Conservation (phyloP, 2,113 vertebrate genomes). For the Emydura subglobosa region DNA sequence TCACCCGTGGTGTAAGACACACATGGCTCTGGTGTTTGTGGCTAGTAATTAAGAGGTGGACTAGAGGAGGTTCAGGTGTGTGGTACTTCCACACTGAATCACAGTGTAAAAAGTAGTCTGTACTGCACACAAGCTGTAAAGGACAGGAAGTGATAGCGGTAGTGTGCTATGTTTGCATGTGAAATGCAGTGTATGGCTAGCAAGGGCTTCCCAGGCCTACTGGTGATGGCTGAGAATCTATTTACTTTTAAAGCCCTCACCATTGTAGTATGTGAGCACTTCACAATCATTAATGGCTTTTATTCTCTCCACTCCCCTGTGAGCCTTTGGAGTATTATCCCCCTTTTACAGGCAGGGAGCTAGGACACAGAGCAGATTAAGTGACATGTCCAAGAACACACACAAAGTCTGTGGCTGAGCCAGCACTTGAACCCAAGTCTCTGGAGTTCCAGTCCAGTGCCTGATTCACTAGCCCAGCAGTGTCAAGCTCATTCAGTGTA, state of each 20-base stretch:
- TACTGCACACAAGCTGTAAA: background rate
- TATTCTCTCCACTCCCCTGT: background rate
- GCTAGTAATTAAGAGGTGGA: no score
- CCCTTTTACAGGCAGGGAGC: background rate
- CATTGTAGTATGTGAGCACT: background rate
- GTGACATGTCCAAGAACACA: background rate
- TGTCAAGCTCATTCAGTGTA: no score
- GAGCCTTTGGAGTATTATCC: background rate
- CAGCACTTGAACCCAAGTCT: background rate
- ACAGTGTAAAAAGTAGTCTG: background rate
- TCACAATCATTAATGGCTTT: background rate
- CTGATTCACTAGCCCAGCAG: background rate
- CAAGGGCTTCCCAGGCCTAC: background rate
- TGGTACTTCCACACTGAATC: background rate
- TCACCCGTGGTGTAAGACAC: no score
- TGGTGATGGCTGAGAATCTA: background rate
- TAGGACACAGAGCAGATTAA: background rate
- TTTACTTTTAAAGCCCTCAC: background rate
- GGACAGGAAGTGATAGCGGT: background rate
- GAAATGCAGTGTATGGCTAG: background rate
- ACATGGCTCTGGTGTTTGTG: background rate
- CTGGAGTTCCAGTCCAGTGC: background rate
- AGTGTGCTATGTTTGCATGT: background rate
- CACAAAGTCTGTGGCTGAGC: background rate
- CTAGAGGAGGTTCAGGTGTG: background rate